phyloP scores from a whole-genome alignment of 2,888 invertebrate genomes.

The Mactromeris polynyma region DNA sequence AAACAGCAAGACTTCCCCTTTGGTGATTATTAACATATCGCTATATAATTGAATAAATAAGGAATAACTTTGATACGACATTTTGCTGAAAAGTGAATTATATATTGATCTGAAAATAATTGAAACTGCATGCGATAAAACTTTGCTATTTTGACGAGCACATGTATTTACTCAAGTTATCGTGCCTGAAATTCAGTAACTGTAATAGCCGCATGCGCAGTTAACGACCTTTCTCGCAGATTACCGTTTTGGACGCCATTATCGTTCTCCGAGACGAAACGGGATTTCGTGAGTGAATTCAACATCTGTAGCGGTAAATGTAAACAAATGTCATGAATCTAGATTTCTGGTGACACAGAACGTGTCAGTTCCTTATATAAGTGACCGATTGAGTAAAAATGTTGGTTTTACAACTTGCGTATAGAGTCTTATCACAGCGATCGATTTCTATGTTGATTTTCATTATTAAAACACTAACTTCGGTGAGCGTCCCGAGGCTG shows the following conservation, averaged over 20 bases:
- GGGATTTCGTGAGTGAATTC: constrained; percentile 81
- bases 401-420: background rate
- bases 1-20: too few species aligned
- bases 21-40: too few species aligned
- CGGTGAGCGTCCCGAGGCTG: background rate
- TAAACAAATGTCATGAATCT: constrained; percentile 17
- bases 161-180: background rate
- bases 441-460: constrained; percentile 2
- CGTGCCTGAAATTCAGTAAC: background rate
- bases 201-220: constrained; percentile 79
- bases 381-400: background rate
- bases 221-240: constrained; percentile 84
- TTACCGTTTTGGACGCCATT: constrained; percentile 86
- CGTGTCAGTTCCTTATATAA: background rate
- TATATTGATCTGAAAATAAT: too few species aligned
- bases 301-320: constrained; percentile 73
- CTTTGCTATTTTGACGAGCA: background rate
- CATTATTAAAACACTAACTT: background rate
- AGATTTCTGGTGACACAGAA: background rate
- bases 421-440: background rate
- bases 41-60: too few species aligned
- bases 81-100: too few species aligned
- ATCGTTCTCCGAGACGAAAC: constrained; percentile 85
- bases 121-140: too few species aligned
- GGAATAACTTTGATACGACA: too few species aligned